These are phyloP conservation scores for Paraplagusia blochii DNA, from an alignment of 2,113 vertebrate genomes.

Conservation along the genomic window DNA sequence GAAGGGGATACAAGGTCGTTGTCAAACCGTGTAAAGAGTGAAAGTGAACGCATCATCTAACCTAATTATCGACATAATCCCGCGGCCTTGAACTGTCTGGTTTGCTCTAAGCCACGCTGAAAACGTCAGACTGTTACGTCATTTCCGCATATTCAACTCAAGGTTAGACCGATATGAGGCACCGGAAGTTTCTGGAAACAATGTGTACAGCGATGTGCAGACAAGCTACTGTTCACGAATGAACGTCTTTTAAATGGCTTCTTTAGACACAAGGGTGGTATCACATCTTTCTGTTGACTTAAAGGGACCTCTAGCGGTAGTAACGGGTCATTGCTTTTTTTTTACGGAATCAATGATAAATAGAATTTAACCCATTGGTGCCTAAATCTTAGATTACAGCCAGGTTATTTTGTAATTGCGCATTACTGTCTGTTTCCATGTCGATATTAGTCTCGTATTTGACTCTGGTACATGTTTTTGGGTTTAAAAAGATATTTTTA, in stretches of 20 bases:
- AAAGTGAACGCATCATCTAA: constrained; percentile 19
- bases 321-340: constrained; percentile 20
- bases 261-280: background rate
- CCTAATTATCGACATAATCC: constrained; percentile 40
- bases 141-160: constrained; percentile 25
- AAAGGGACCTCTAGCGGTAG: constrained; percentile 59
- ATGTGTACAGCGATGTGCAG: background rate
- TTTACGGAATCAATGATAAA: constrained; percentile 7
- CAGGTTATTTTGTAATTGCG: background rate
- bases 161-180: background rate
- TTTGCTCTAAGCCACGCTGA: constrained; percentile 1
- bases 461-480: constrained; percentile 34
- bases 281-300: constrained; percentile 12
- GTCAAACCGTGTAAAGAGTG: constrained; percentile 18
- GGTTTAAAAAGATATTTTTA: too few relatives aligned
- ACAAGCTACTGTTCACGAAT: background rate
- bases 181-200: background rate
- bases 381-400: constrained; percentile 4
- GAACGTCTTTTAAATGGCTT: background rate
- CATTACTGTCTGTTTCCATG: constrained; percentile 25
- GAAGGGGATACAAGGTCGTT: constrained; percentile 17
- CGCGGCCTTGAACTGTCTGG: constrained; percentile 33
- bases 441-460: constrained; percentile 29
- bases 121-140: constrained; percentile 25
- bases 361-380: background rate